Conservation (phyloP, 1,140 invertebrate genomes). For the Cheumatopsyche charites region DNA sequence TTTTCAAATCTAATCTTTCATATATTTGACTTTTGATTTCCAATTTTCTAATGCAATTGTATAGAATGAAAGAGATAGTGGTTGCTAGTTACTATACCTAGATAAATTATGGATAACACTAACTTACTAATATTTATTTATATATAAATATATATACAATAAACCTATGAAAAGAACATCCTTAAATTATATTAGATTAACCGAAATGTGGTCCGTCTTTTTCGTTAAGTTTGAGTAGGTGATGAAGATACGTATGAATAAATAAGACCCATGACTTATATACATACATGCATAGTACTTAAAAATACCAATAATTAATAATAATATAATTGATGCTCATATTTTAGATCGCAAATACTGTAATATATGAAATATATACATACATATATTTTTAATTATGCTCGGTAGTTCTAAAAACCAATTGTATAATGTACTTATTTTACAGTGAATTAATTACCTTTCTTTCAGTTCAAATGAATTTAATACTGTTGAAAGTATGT, state of each 20-base stretch:
- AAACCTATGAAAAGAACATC: constrained; percentile 21
- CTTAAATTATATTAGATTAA: constrained; percentile 35
- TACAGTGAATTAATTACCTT: neutral
- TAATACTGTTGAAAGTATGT: too few relatives aligned
- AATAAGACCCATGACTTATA: constrained; percentile 35
- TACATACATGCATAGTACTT: constrained; percentile 31
- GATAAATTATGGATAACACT: constrained; percentile 31
- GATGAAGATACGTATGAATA: constrained; percentile 41
- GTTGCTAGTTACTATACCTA: constrained; percentile 41
- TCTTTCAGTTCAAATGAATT: too few relatives aligned
- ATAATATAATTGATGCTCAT: constrained; percentile 31
- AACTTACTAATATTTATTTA: constrained; percentile 34
- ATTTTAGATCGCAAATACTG: constrained; percentile 35
- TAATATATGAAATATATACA: constrained; percentile 29
- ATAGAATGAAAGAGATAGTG: constrained; percentile 38
- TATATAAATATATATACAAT: constrained; percentile 31
- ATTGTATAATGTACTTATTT: neutral
- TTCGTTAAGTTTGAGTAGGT: constrained; percentile 50
- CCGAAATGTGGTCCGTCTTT: constrained; percentile 46
- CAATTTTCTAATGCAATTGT: constrained; percentile 8
- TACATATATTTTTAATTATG: constrained; percentile 34
- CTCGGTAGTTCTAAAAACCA: constrained; percentile 8
- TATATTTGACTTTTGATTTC: too few relatives aligned
- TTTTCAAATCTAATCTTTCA: too few relatives aligned
- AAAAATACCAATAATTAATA: constrained; percentile 30